Evolutionary conservation across 2,797 vertebrate species (phyloP), one percentile per base, ranked within the genome.

Genomic region (Lithobates sylvaticus): DNA sequence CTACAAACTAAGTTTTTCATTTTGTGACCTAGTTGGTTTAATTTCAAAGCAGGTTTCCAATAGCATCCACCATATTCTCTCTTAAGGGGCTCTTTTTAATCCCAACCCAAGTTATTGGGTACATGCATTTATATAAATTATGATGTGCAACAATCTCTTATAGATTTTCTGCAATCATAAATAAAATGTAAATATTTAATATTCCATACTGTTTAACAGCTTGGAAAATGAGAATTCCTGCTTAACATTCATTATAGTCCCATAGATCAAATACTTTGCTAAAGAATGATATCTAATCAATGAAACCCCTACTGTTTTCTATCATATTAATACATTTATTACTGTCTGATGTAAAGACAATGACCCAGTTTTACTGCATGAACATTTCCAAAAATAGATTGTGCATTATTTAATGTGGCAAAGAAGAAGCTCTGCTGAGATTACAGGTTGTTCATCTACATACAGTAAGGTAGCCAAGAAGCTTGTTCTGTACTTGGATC

Each of bases 361-460:
- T 65, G 76, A 78, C 76, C 76, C 76, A 78, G 54, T 65, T 78
- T 78, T 65, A 36, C 18, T 39, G 76, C 32, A 7, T 27, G 50
- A 29, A 34, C 3, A 34, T 13, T 15, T 65, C 76, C 58, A 65
- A 26, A 64, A 65, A 78, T 65, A 64, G 29, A 16, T 9, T 36
- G 69, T 18, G 34, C 29, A 18, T 34, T 71, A 32, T 18, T 36
- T 32, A 12, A 39, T 32, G 34, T 71, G 69, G 26, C 26, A 71
- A 71, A 32, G 15, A 32, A 29, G 27, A 29, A 71, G 29, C 34
- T 7, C 29, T 39, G 27, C 34, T 71, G 10, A 71, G 69, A 32
- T 71, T 29, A 34, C 69, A 32, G 27, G 69, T 71, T 16, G 69
- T 16, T 71, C n/a, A 65, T 65, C 61, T 65, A 65, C 21, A 65